Conservation (phyloP, 2,888 invertebrate species). For the Keiferia lycopersicella region DNA sequence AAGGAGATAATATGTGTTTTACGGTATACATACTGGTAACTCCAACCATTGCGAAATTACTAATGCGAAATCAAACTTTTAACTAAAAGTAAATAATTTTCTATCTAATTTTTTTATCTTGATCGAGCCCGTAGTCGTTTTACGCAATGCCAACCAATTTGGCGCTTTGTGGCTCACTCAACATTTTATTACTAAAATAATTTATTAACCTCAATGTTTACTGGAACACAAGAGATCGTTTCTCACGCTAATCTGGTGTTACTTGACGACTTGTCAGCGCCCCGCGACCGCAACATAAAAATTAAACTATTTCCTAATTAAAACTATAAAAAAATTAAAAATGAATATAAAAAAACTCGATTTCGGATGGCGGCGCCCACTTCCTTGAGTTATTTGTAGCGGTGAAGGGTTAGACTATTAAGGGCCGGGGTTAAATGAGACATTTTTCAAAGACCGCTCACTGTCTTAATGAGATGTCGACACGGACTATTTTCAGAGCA, state of each 20-base stretch:
- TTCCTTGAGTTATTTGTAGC: conserved; percentile 79
- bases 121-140: neutral
- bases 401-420: conserved; percentile 64
- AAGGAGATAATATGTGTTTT: too few species aligned
- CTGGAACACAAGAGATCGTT: conserved; percentile 48
- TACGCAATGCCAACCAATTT: conserved; percentile 1
- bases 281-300: conserved; percentile 60
- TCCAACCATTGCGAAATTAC: too few species aligned
- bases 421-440: conserved; percentile 78
- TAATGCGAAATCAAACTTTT: too few species aligned
- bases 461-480: conserved; percentile 79
- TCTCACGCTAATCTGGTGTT: conserved; percentile 72
- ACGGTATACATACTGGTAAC: too few species aligned
- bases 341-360: conserved; percentile 50
- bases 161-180: neutral
- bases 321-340: conserved; percentile 65
- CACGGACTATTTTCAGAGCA: conserved; percentile 72
- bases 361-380: conserved; percentile 62
- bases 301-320: conserved; percentile 80
- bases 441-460: conserved; percentile 78
- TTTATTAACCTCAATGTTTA: conserved; percentile 37
- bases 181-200: conserved; percentile 22
- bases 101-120: too few species aligned
- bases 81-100: too few species aligned
- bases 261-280: conserved; percentile 54